Percentiles rank a stretch among this genome's conserved stretches.
Conservation (phyloP, 2,797 vertebrate genomes). For the Margarornis squamiger region DNA sequence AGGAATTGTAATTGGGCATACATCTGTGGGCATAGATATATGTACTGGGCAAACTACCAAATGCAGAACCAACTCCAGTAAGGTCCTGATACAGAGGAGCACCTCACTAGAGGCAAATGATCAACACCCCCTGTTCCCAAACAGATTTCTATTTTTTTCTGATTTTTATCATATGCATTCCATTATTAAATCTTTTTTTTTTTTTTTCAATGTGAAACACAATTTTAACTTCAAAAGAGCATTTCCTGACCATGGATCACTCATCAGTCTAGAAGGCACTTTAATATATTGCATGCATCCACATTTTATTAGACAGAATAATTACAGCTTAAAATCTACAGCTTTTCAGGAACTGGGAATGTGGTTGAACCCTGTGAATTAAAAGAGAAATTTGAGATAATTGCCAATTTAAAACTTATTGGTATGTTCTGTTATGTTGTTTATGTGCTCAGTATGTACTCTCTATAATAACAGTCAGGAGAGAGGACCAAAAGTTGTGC, state of each 20-base stretch:
- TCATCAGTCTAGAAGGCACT: not conserved
- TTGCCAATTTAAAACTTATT: not conserved
- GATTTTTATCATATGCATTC: not conserved
- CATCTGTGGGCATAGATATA: not conserved
- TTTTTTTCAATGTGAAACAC: not conserved
- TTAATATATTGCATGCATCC: not conserved
- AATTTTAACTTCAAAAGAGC: not conserved
- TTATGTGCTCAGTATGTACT: not conserved
- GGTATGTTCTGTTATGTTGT: not conserved
- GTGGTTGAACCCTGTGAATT: not conserved
- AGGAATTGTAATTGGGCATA: not conserved
- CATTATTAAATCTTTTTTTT: not conserved
- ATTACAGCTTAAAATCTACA: not conserved
- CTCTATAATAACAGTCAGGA: not conserved
- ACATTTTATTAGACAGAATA: not conserved
- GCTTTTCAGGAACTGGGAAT: not conserved
- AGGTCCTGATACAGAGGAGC: not conserved
- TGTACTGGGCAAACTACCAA: not conserved
- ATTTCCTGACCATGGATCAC: not conserved
- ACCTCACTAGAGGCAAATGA: rapidly evolving
- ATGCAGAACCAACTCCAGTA: not conserved
- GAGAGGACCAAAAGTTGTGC: not conserved
- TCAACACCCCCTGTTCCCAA: rapidly evolving
- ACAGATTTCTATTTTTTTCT: not conserved
- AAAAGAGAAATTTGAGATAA: not conserved